Base-by-base conservation (phyloP, 2,113 vertebrate genomes). In the Sebastes schlegelii region DNA sequence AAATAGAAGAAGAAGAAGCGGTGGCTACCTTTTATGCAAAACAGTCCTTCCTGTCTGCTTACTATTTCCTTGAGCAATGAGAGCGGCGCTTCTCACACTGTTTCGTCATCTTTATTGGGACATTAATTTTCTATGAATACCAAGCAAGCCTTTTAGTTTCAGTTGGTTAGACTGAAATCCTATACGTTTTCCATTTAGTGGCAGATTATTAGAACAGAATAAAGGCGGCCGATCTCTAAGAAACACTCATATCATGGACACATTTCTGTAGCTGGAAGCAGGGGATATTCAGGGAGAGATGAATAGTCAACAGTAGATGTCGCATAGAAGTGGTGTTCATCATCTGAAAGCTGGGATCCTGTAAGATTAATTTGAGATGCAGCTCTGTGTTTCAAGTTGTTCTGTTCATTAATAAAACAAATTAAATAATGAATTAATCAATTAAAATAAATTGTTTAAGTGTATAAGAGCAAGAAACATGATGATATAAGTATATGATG, bases 21-120 rank as follows among this genome's bases (percentile, higher is more conserved):
- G 48, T 23, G 40, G 82, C 74, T 88, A 82, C 87, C 54, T 82
- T 81, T 90, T 77, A 92, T 94, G 91, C 83, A 89, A 92, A 94
- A 49, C 74, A 88, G 58, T 26, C 54, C 58, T 2, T 26, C 54
- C 58, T 2, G 13, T 67, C 66, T 67, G 19, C 52, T 68, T 23
- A 23, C 23, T 40, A 1, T 92, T 77, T 91, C 82, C 80, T 82
- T 60, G 62, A 89, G 92, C 86, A 6, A 58, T 11, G 8, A 84
- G 54, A 79, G 64, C 13, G 3, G 19, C 57, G 78, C 60, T 34
- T 58, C 55, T 82, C 26, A 0, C 26, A 0, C 66, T 69, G 34
- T 73, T 86, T 80, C 75, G 68, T 66, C 17, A 1, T 60, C 7
- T 85, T 66, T 80, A 82, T 67, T 57, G 62, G 71, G 55, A 75